These are phyloP conservation scores for Caretta caretta DNA, from an alignment of 2,113 vertebrate genomes.

Conservation along the genomic window DNA sequence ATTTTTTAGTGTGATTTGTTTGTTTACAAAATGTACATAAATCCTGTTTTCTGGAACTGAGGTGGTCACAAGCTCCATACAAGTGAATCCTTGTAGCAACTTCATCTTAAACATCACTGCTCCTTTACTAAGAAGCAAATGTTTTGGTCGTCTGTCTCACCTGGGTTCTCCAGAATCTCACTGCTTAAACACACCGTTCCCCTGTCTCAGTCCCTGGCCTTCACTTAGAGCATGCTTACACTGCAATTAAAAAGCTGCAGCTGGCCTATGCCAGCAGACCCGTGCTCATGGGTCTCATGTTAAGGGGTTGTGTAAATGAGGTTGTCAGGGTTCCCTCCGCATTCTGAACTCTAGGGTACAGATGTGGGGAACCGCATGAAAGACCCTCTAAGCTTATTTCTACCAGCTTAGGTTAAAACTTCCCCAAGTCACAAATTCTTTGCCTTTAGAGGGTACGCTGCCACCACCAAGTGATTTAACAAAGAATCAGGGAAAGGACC, in stretches of 20 bases:
- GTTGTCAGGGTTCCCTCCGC: too few species aligned
- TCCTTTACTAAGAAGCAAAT: not conserved
- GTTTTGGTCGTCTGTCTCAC: not conserved
- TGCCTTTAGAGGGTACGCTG: too few species aligned
- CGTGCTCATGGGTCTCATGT: not conserved
- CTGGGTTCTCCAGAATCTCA: not conserved
- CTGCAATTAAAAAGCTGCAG: not conserved
- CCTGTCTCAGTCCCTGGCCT: rapidly evolving
- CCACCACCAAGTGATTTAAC: too few species aligned
- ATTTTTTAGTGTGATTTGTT: not conserved
- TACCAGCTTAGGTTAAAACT: too few species aligned
- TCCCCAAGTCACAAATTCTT: too few species aligned
- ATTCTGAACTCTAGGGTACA: too few species aligned
- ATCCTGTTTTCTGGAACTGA: not conserved
- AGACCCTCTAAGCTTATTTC: too few species aligned
- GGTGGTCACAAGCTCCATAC: not conserved
- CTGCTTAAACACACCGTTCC: not conserved
- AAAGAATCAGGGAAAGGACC: too few species aligned
- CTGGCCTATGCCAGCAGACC: not conserved
- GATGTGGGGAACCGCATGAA: too few species aligned
- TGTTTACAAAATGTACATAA: not conserved
- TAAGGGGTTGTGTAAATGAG: not conserved
- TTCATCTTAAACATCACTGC: not conserved
- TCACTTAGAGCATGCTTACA: not conserved
- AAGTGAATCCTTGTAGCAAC: not conserved